Evolutionary conservation across 2,888 invertebrate genomes (phyloP).

Genomic region (Andrena camellia): DNA sequence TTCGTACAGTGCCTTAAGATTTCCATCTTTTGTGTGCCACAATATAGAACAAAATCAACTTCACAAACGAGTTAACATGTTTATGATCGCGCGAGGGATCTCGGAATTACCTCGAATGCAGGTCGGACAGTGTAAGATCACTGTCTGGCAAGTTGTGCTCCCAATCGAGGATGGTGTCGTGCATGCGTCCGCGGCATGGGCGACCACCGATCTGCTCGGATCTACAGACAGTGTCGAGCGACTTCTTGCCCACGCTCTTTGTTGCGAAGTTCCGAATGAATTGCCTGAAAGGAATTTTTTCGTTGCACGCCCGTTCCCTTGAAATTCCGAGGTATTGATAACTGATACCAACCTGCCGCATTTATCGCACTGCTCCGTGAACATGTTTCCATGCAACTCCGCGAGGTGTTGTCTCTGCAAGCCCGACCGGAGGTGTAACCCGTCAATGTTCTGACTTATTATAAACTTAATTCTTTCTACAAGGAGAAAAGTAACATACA

Average conservation of each 20-base stretch:
- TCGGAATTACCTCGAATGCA: conserved; percentile 92
- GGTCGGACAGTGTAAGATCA: conserved; percentile 93
- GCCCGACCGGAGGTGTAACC: conserved; percentile 96
- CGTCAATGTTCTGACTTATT: conserved; percentile 99
- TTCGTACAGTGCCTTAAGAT: conserved; percentile 4
- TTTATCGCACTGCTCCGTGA: conserved; percentile 95
- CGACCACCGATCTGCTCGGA: conserved; percentile 88
- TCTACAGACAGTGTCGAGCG: conserved; percentile 89
- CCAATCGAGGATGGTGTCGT: conserved; percentile 98
- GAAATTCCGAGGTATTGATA: no score
- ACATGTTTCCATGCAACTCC: conserved; percentile 99
- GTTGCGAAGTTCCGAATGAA: conserved; percentile 92
- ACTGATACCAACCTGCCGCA: conserved; percentile 89
- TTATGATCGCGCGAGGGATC: background rate
- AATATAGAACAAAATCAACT: conserved; percentile 9
- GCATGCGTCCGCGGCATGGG: conserved; percentile 94
- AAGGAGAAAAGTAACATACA: conserved; percentile 45
- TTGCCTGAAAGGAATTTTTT: conserved; percentile 87
- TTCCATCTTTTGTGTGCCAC: conserved; percentile 1
- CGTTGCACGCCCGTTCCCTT: background rate
- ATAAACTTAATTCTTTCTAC: conserved; percentile 92
- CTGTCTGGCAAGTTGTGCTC: conserved; percentile 96
- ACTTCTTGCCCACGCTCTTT: conserved; percentile 91
- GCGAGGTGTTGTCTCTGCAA: conserved; percentile 92
- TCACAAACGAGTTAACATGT: background rate